A percentile compares a stretch with the other conserved stretches of the same genome.
Evolutionary conservation across 1,140 invertebrate species (phyloP).

Genomic region (Papilio xuthus): DNA sequence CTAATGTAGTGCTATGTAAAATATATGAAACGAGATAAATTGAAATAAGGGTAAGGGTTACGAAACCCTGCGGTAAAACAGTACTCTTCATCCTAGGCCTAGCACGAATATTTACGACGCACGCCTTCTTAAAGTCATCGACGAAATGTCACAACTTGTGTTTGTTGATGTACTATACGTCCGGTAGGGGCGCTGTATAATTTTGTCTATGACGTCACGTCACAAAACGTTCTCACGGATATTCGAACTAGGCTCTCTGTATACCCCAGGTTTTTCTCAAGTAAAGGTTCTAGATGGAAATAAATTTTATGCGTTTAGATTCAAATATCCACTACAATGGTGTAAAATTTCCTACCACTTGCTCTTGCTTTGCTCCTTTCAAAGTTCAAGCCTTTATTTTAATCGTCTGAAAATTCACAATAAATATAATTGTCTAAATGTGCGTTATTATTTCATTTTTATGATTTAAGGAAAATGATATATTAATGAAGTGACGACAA

Average conservation of each 20-base stretch:
- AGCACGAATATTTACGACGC: no score
- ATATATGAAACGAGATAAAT: slow-evolving; percentile 13
- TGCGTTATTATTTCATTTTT: neutral
- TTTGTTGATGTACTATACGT: no score
- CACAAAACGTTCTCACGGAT: no score
- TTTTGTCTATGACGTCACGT: no score
- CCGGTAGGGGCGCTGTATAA: no score
- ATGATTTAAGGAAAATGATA: neutral
- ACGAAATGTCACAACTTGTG: no score
- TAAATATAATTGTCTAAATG: neutral
- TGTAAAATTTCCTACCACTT: neutral
- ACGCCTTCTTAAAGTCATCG: no score
- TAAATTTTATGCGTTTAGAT: neutral
- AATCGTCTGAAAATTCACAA: neutral
- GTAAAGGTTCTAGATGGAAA: neutral
- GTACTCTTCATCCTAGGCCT: neutral
- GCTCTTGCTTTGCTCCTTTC: neutral
- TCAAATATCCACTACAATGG: neutral
- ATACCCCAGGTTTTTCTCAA: neutral
- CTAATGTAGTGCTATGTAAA: neutral
- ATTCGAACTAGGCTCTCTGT: neutral
- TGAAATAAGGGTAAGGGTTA: neutral
- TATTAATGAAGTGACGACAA: neutral
- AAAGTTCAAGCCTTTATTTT: neutral
- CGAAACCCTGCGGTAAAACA: neutral